Evolutionary conservation across 2,888 invertebrate genomes (phyloP), one percentile per base, ranked within the genome.

Genomic region (Miltochrista miniata): DNA sequence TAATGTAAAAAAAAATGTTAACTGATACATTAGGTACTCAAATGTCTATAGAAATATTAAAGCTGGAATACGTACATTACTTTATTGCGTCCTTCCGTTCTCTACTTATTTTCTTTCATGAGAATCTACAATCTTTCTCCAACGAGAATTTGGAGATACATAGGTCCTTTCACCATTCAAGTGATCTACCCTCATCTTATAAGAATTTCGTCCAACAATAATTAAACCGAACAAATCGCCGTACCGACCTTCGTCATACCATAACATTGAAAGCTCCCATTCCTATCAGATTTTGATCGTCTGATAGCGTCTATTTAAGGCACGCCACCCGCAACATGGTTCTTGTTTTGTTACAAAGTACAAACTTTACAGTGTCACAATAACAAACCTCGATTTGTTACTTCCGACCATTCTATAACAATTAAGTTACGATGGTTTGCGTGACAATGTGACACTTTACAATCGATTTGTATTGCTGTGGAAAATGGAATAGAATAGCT

Each of bases 281-380:
- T 52, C 49, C 57, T 53, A 67, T 63, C 64, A 53, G 67, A 65
- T 69, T 44, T 53, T 65, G 70, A 70, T 70, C 40, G 18, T n/a
- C 36, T 36, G 69, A 71, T 71, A 69, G 13, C 46, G 65, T 67
- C 68, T 65, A 59, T 61, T 61, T 59, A 45, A 56, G 54, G 46
- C 51, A 5, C 47, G 55, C 48, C 46, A 48, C 42, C 45, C 42
- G 35, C 33, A 35, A 50, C 58, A 58, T 54, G 31, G 40, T 18
- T n/a, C n/a, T n/a, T 42, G 51, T 60, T 48, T 61, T 15, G 18
- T 29, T 12, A 65, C 57, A 62, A 65, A 58, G 15, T 54, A n/a
- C n/a, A n/a, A n/a, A n/a, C n/a, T n/a, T n/a, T n/a, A 5, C 48
- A 34, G 15, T 54, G 50, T 64, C 41, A 12, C 3, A 11, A 10